phyloP scores from a whole-genome alignment of 2,888 invertebrate species.

The Tuberolachnus salignus region DNA sequence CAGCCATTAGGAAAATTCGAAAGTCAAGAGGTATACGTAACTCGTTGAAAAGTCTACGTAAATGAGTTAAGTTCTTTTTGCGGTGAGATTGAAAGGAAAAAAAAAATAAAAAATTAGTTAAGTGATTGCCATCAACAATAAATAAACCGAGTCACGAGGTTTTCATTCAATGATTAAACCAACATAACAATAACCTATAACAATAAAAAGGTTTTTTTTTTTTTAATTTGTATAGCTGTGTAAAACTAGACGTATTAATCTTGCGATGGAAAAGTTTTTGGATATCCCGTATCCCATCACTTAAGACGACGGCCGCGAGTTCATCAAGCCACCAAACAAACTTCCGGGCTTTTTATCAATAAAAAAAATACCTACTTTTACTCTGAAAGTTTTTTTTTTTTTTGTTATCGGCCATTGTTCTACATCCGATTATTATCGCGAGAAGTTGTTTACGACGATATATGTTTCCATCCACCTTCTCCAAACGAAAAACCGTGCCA shows the following conservation, averaged over 20 bases:
- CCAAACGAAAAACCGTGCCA: background rate
- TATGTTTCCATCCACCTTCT: no score
- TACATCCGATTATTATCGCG: background rate
- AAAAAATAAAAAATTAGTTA: no score
- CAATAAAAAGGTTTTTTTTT: slow-evolving; percentile 12
- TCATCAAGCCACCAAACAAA: slow-evolving; percentile 21
- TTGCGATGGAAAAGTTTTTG: slow-evolving; percentile 13
- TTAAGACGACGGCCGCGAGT: background rate
- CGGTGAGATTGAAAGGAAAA: no score
- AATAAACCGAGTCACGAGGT: no score
- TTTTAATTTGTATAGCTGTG: background rate
- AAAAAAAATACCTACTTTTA: slow-evolving; percentile 18
- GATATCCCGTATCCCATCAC: background rate
- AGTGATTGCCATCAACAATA: no score
- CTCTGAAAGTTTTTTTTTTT: slow-evolving; percentile 7
- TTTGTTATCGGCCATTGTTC: slow-evolving; percentile 30
- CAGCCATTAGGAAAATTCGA: no score
- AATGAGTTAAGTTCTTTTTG: no score
- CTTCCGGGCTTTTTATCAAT: slow-evolving; percentile 42
- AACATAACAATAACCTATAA: no score
- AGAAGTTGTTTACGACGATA: slow-evolving; percentile 9
- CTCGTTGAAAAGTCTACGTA: no score
- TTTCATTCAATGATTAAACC: no score
- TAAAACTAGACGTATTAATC: slow-evolving; percentile 3
- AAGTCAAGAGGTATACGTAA: no score